Evolutionary conservation across 1,140 invertebrate genomes (phyloP), one percentile per base, ranked within the genome.

Genomic region (Drosophila parvula): DNA sequence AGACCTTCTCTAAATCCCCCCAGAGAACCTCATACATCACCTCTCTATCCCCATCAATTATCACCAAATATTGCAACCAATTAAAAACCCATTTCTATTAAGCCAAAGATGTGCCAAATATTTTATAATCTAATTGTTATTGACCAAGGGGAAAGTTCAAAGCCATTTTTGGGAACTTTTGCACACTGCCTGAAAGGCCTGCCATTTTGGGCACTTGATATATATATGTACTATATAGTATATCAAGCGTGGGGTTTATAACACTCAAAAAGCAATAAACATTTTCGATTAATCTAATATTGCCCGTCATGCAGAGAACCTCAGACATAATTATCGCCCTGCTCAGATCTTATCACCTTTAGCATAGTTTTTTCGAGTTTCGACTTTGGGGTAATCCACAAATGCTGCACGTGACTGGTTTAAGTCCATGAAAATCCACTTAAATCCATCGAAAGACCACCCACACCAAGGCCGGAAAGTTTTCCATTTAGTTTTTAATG

Each of bases 71-170:
- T 34, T 12, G 16, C 12, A 18, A 9, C 1, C 62, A 67, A 67
- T 69, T 67, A 38, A 67, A 50, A 67, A 32, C 4, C 22, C 14
- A 67, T 45, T 55, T 32, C 22, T 67, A 67, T 69, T 44, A 69
- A 30, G 8, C 32, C 4, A 12, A 5, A 28, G 38, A 53, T 53
- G 44, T 45, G 60, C 28, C 36, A 43, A 71, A 50, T 50, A 16
- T 16, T 59, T 59, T 34, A 9, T 28, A 55, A 57, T 38, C 43
- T 22, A 48, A 57, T 57, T 43, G 62, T 18, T 41, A 36, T 34
- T 67, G 60, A 7, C 8, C 61, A 43, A 36, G 43, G 64, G 63
- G 64, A 71, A 71, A 71, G 68, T 69, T 57, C 65, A 71, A 6
- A 71, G 67, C 53, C 68, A 71, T 36, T 48, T 43, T 71, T 71